phyloP scores from a whole-genome alignment of 2,888 invertebrate genomes.

The Thereva unica region DNA sequence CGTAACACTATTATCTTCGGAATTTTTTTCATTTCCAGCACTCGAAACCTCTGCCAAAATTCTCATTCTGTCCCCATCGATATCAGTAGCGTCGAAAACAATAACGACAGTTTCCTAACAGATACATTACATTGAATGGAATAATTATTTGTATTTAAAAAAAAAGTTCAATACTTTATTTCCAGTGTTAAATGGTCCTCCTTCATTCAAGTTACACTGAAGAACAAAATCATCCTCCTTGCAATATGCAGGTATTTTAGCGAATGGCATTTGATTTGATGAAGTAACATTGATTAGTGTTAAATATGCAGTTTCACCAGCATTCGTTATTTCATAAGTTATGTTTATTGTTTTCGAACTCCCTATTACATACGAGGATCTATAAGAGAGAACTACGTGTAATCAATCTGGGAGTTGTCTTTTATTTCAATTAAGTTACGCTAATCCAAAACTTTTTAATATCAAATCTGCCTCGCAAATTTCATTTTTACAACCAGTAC shows the following conservation, averaged over 20 bases:
- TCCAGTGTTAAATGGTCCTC: slow-evolving; percentile 51
- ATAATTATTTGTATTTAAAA: neutral
- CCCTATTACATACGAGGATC: slow-evolving; percentile 53
- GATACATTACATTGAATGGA: neutral
- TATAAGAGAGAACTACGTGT: slow-evolving; percentile 33
- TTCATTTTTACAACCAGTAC: slow-evolving; percentile 55
- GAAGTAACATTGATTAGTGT: slow-evolving; percentile 59
- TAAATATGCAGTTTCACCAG: slow-evolving; percentile 60
- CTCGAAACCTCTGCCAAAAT: slow-evolving; percentile 55
- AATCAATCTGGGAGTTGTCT: too few relatives aligned
- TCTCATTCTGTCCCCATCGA: slow-evolving; percentile 50
- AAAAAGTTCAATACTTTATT: slow-evolving; percentile 1
- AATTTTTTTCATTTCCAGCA: slow-evolving; percentile 53
- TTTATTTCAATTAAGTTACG: slow-evolving; percentile 43
- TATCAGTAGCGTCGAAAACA: slow-evolving; percentile 53
- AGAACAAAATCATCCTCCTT: slow-evolving; percentile 46
- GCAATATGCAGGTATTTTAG: slow-evolving; percentile 54
- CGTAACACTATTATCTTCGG: slow-evolving; percentile 49
- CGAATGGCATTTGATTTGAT: slow-evolving; percentile 55
- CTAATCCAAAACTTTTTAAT: slow-evolving; percentile 49
- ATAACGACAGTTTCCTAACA: slow-evolving; percentile 48
- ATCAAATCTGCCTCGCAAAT: slow-evolving; percentile 56
- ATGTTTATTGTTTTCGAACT: slow-evolving; percentile 52
- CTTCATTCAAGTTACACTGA: slow-evolving; percentile 53
- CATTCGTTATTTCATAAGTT: slow-evolving; percentile 56